Conservation (phyloP, 1,140 invertebrate species). For the Ridgeia piscesae region DNA sequence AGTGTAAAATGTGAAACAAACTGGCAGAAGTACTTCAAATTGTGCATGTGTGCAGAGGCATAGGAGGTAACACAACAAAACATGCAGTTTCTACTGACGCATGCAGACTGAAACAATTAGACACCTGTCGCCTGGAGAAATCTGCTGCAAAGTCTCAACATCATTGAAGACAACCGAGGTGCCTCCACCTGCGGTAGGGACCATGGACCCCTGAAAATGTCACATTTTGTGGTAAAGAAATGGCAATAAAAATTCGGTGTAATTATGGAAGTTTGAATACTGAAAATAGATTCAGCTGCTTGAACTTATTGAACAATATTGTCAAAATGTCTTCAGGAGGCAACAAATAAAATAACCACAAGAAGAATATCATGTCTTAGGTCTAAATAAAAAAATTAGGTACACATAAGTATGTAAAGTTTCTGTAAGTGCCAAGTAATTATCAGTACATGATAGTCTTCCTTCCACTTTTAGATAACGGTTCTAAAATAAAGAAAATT, state of each 20-base stretch:
- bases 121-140: conserved; percentile 67
- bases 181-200: conserved; percentile 89
- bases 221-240: background rate
- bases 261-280: background rate
- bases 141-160: conserved; percentile 86
- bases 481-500: no score
- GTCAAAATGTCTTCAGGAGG: background rate
- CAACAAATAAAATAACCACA: background rate
- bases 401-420: background rate
- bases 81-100: background rate
- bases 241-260: background rate
- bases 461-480: background rate
- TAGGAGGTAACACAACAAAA: background rate
- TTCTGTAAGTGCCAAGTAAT: background rate
- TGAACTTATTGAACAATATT: background rate
- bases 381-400: background rate
- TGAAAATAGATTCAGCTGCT: background rate
- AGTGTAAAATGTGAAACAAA: background rate
- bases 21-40: background rate
- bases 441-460: background rate
- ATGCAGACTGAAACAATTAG: background rate
- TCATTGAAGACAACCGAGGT: conserved; percentile 94
- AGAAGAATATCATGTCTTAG: background rate
- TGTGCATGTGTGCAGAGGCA: background rate
- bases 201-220: conserved; percentile 74